Evolutionary conservation across 2,113 vertebrate species (phyloP), one percentile per base, ranked within the genome.

Genomic region (Myotis yumanensis): DNA sequence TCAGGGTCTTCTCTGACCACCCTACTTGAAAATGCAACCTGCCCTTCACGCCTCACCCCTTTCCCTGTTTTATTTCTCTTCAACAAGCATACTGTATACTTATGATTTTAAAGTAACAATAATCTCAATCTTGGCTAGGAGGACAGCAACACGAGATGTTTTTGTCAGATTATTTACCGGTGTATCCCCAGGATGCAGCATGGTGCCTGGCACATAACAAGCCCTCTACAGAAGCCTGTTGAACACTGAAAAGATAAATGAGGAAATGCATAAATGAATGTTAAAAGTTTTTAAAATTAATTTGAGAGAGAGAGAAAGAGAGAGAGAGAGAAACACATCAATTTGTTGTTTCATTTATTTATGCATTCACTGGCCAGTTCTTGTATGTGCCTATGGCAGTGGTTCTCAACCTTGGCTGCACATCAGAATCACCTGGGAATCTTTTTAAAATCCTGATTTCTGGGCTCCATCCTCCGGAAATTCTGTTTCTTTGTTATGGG

Each of bases 31-130:
- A 28, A 52, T 18, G 7, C 81, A 48, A 14, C 1, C 40, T 15
- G 4, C 43, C 12, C 28, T n/a, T 71, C 59, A 48, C 8, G 4
- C 69, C 82, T 90, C 62, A 35, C 43, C n/a, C 62, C 7, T 66
- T 37, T 22, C 46, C 52, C 5, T 40, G 59, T 57, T 86, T 80
- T 57, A 10, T 43, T 46, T 68, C 43, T 76, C 30, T 83, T 62
- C 66, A 75, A 68, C 12, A 54, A 51, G 86, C 52, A 40, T 25
- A 14, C 35, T 54, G 22, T 35, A 4, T 28, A 20, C 37, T 48
- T 54, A 20, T 35, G n/a, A 59, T 81, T 86, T 86, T 86, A 90
- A 90, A 86, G 59, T 69, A 46, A 37, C 37, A 51, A 3, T 68
- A 46, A 25, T 37, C 52, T 62, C 43, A 9, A 15, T 22, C 48